A percentile compares a stretch with the other conserved stretches of the same genome.
Conservation (phyloP, 2,113 vertebrate species). For the Pseudolaguvia tuberculata region DNA sequence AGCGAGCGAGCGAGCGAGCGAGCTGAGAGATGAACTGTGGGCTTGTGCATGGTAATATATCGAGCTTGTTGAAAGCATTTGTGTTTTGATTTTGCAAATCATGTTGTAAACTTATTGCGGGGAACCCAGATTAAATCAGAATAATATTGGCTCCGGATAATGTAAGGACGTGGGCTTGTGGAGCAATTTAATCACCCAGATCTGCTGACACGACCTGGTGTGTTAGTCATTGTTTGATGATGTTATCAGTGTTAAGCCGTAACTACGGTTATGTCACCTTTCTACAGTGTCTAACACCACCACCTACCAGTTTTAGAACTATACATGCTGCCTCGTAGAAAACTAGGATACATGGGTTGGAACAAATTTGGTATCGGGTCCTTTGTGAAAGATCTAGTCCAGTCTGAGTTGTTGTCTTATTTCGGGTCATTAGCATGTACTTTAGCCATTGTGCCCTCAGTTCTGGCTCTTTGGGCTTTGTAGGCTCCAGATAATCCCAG, state of each 20-base stretch:
- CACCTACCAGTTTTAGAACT: background rate
- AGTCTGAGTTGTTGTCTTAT: background rate
- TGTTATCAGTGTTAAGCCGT: too few species aligned
- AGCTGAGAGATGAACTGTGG: conserved; percentile 13
- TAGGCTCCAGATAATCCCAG: conserved; percentile 27
- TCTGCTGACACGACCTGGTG: too few species aligned
- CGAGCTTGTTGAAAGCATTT: background rate
- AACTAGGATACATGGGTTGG: background rate
- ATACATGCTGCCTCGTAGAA: background rate
- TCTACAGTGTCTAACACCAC: too few species aligned
- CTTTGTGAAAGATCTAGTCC: background rate
- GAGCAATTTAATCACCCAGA: background rate
- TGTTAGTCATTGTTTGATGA: too few species aligned
- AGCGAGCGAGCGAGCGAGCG: conserved; percentile 22
- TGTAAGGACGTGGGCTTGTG: background rate
- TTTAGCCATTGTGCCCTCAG: conserved; percentile 48
- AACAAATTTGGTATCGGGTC: background rate
- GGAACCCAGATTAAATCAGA: background rate
- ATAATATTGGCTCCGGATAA: background rate
- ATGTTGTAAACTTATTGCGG: too few species aligned
- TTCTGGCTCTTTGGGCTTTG: conserved; percentile 53
- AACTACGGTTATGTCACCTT: too few species aligned
- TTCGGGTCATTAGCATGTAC: conserved; percentile 40
- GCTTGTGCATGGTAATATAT: background rate
- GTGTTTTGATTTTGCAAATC: background rate